Evolutionary conservation across 2,113 vertebrate genomes (phyloP), one percentile per base, ranked within the genome.

Genomic region (Xenopus tropicalis): DNA sequence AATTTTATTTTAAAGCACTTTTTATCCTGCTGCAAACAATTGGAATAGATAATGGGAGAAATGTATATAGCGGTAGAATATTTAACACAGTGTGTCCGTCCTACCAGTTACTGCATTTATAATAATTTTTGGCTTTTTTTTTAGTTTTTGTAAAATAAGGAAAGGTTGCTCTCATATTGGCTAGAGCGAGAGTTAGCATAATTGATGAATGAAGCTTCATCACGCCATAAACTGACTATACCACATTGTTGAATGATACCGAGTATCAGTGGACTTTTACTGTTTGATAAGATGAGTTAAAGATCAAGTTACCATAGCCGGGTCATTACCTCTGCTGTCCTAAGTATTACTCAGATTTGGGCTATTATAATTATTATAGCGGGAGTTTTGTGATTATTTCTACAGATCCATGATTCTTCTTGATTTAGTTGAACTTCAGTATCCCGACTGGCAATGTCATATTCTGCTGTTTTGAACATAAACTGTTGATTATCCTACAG

Each of bases 1-100:
- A 92, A 94, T 90, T 94, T 92, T 90, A 95, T 96, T 96, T 96
- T 90, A 88, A 95, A 98, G 95, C 96, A 97, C 96, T 98, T 98
- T 98, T 94, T 95, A 94, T 94, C 93, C 95, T 92, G 95, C 72
- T 74, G 72, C 72, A 74, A 74, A 74, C 56, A 69, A 48, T 48
- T 85, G 87, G 84, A 84, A 85, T 80, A 77, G 83, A 83, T 86
- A 81, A 88, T 86, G 93, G 93, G 93, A 95, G 93, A 93, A 84
- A 77, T 91, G 91, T 92, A 92, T 83, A 93, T 93, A 92, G 86
- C 87, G 86, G 87, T 88, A 88, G 85, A 87, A 86, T 91, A 91
- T 90, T 93, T 91, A 92, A 91, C 78, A 80, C 80, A 88, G 87
- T 90, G 87, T 85, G 90, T 90, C 88, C 87, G 86, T 86, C 89